phyloP scores from a whole-genome alignment of 2,797 vertebrate species.

The Urocyon cinereoargenteus region DNA sequence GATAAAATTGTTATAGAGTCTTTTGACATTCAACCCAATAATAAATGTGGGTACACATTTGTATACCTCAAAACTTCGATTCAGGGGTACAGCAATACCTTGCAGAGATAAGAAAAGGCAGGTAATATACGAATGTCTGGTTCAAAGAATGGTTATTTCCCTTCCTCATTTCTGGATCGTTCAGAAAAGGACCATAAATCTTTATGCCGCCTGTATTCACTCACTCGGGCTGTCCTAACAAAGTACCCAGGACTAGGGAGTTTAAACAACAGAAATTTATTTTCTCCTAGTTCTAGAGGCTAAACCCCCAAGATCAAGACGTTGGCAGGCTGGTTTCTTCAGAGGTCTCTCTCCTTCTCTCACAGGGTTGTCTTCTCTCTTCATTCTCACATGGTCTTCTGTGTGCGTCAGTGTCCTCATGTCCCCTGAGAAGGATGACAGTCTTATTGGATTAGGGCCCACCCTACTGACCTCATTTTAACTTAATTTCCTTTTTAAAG shows the following conservation, averaged over 20 bases:
- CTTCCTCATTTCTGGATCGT: neutral
- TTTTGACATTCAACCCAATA: neutral
- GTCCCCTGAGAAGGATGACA: neutral
- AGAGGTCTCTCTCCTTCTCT: neutral
- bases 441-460: neutral
- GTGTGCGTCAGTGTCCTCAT: neutral
- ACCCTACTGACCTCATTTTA: neutral
- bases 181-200: neutral
- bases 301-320: neutral
- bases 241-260: neutral
- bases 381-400: neutral
- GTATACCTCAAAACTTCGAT: neutral
- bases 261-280: neutral
- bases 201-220: neutral
- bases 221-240: neutral
- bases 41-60: neutral
- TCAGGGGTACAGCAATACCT: neutral
- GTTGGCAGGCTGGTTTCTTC: neutral
- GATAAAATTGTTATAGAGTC: neutral
- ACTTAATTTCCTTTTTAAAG: neutral
- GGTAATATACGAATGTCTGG: neutral
- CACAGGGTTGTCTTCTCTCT: neutral
- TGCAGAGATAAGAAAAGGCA: neutral
- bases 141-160: neutral
- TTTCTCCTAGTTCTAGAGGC: neutral